Evolutionary conservation across 2,888 invertebrate genomes (phyloP), one percentile per base, ranked within the genome.

Genomic region (Phyto melanocephala): DNA sequence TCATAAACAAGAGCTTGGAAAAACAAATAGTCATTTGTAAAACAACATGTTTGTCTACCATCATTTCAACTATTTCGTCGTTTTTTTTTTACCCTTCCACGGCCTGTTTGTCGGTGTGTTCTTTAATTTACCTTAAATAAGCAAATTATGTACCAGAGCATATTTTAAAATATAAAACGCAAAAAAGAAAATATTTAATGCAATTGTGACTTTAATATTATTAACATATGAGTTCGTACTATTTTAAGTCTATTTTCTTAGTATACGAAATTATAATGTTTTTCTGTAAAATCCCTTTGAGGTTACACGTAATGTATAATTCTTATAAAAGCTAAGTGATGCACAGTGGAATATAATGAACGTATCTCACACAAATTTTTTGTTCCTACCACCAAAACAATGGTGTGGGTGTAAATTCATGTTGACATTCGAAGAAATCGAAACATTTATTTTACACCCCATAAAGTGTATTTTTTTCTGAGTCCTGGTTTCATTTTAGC

Each of bases 131-230:
- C 20, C 1, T 20, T 5, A 56, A 56, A 54, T 15, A 33, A 33
- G 15, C 28, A 33, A 54, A 54, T 54, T 54, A 33, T 15, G n/a
- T 33, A 54, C 54, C n/a, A 54, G 15, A 22, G 24, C 6, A 47
- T n/a, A n/a, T 52, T 22, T 52, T 15, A 50, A 50, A 22, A 47
- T 47, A 47, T 47, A 8, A 47, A 47, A 47, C 47, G 8, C 24
- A 50, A 50, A 50, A 50, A 50, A 22, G 13, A 11, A 50, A 42
- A 11, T 15, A 62, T 62, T 62, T 24, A 42, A 15, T 67, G 35
- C n/a, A 45, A 50, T 52, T 67, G n/a, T 37, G 20, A 52, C 65
- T 67, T 37, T 67, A 52, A 67, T 50, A 67, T 67, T 67, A 52
- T 67, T 24, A 37, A 35, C 65, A 52, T 52, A 24, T 33, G 33